Evolutionary conservation across 2,113 vertebrate species (phyloP).

Genomic region (Pituophis catenifer): DNA sequence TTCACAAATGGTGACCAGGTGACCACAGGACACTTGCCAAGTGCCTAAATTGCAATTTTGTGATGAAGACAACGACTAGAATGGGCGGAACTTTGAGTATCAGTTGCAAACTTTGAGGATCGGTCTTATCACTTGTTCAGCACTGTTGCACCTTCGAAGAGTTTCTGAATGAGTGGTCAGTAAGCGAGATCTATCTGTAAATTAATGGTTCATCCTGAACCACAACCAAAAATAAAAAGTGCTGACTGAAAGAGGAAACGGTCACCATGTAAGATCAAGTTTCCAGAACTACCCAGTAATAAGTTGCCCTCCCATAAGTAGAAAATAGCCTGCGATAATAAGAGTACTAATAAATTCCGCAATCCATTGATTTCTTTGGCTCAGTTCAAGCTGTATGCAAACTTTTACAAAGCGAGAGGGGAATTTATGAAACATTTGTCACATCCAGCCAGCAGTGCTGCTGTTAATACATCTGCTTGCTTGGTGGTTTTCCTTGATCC

Average conservation of each 20-base stretch:
- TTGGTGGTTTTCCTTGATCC: slow-evolving; percentile 85
- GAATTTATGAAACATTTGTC: slow-evolving; percentile 79
- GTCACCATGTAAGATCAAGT: slow-evolving; percentile 51
- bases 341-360: slow-evolving; percentile 95
- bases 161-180: neutral
- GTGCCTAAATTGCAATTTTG: neutral
- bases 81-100: neutral
- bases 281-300: slow-evolving; percentile 57
- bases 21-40: neutral
- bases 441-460: slow-evolving; percentile 70
- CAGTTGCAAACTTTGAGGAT: neutral
- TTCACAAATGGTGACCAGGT: neutral
- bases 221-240: slow-evolving; percentile 31
- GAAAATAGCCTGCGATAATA: slow-evolving; percentile 79
- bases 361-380: slow-evolving; percentile 94
- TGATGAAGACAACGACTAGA: neutral
- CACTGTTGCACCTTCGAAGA: neutral
- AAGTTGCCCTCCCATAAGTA: slow-evolving; percentile 53
- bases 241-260: slow-evolving; percentile 44
- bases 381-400: slow-evolving; percentile 94
- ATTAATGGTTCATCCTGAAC: slow-evolving; percentile 41
- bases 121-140: neutral
- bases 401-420: slow-evolving; percentile 89
- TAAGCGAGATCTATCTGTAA: slow-evolving; percentile 12
- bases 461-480: slow-evolving; percentile 78